Evolutionary conservation across 1,140 invertebrate genomes (phyloP).

Genomic region (Bombus superbus): DNA sequence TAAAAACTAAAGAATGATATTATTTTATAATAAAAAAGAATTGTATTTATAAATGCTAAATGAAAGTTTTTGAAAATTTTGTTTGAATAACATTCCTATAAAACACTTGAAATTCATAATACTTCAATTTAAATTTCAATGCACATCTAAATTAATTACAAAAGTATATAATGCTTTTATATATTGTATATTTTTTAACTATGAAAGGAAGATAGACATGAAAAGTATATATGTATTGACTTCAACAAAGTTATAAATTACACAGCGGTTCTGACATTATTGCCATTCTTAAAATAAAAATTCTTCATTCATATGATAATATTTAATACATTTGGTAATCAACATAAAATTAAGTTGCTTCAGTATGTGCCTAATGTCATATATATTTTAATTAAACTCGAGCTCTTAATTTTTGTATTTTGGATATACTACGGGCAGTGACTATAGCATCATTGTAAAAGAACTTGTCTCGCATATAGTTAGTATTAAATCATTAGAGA

Average conservation of each 20-base stretch:
- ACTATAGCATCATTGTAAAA: constrained; percentile 62
- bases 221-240: background rate
- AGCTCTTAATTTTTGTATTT: constrained; percentile 38
- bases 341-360: background rate
- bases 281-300: constrained; percentile 11
- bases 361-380: background rate
- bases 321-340: background rate
- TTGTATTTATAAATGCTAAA: background rate
- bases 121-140: background rate
- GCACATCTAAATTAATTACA: background rate
- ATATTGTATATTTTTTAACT: background rate
- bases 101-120: background rate
- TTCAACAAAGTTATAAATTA: background rate
- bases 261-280: constrained; percentile 1
- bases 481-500: constrained; percentile 27
- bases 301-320: background rate
- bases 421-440: constrained; percentile 65
- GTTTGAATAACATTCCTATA: background rate
- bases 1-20: background rate
- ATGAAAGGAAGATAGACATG: background rate
- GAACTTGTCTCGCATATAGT: constrained; percentile 48
- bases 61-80: background rate
- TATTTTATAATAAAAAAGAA: background rate
- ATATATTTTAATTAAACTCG: constrained; percentile 43
- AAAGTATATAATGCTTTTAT: background rate